These are phyloP conservation scores for Caenorhabditis panamensis DNA, from an alignment of 2,888 invertebrate species.

Conservation along the genomic window DNA sequence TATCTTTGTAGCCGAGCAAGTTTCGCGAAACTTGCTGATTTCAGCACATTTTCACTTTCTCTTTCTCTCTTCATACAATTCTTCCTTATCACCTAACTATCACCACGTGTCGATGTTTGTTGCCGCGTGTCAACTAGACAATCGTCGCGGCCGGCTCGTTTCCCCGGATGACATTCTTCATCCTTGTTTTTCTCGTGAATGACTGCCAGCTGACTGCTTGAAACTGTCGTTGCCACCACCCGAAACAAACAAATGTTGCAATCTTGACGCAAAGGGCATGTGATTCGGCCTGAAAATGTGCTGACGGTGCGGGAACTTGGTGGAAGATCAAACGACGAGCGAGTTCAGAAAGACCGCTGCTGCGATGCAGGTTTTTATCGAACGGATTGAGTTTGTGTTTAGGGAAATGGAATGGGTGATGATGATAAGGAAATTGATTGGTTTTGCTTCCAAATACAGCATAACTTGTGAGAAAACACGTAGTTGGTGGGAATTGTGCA, in stretches of 20 bases:
- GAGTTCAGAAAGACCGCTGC: constrained; percentile 18
- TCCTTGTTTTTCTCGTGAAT: constrained; percentile 15
- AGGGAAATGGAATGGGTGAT: not conserved
- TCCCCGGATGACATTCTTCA: constrained; percentile 16
- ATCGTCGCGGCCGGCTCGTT: constrained; percentile 17
- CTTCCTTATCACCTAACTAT: constrained; percentile 21
- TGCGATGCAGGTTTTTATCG: constrained; percentile 19
- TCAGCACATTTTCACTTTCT: constrained; percentile 47
- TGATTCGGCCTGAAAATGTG: constrained; percentile 27
- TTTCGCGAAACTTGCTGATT: constrained; percentile 34
- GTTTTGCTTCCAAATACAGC: no score
- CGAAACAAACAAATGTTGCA: constrained; percentile 47
- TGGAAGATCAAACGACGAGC: constrained; percentile 32
- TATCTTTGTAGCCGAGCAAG: constrained; percentile 14
- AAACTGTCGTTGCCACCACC: no score
- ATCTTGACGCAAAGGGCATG: constrained; percentile 30
- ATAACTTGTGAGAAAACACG: constrained; percentile 1
- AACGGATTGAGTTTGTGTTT: constrained; percentile 11
- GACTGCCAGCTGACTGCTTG: constrained; percentile 38
- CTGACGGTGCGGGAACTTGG: constrained; percentile 36
- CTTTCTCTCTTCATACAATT: not conserved
- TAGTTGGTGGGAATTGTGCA: not conserved
- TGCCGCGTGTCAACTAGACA: constrained; percentile 47
- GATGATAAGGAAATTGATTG: constrained; percentile 24
- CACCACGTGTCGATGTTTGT: constrained; percentile 44